Conservation (phyloP, 2,797 vertebrate species). For the Antennarius maculatus region DNA sequence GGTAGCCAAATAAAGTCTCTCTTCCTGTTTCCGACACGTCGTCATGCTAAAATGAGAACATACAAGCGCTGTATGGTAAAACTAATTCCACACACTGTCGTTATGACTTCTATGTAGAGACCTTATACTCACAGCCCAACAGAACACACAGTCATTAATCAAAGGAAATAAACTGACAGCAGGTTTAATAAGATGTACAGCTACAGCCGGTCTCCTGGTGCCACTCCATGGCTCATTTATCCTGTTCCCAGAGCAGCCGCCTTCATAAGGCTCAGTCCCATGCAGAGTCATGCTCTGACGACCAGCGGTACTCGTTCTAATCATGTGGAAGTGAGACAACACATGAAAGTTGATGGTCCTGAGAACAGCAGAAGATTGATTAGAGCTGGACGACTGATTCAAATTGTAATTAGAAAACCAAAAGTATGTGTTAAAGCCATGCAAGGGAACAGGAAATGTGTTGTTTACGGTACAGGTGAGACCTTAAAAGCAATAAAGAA, state of each 20-base stretch:
- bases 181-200: constrained; percentile 64
- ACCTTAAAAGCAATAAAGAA: not conserved
- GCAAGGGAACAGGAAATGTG: too few species aligned
- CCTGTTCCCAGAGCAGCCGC: constrained; percentile 65
- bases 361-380: constrained; percentile 9
- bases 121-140: constrained; percentile 28
- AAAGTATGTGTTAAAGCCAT: not conserved
- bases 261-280: constrained; percentile 66
- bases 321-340: constrained; percentile 59
- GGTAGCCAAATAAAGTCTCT: not conserved
- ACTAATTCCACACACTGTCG: constrained; percentile 11
- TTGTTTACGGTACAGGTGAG: not conserved
- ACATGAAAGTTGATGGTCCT: constrained; percentile 36
- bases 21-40: constrained; percentile 7
- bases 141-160: constrained; percentile 56
- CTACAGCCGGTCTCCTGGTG: constrained; percentile 50
- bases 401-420: constrained; percentile 11
- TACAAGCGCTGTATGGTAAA: constrained; percentile 38
- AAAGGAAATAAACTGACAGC: constrained; percentile 58
- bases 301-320: constrained; percentile 55
- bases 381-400: constrained; percentile 20
- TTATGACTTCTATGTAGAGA: not conserved
- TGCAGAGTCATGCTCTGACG: constrained; percentile 67
- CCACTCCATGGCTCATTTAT: constrained; percentile 71
- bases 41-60: not conserved